Evolutionary conservation across 2,797 vertebrate species (phyloP).

Genomic region (Rhinichthys osculus): DNA sequence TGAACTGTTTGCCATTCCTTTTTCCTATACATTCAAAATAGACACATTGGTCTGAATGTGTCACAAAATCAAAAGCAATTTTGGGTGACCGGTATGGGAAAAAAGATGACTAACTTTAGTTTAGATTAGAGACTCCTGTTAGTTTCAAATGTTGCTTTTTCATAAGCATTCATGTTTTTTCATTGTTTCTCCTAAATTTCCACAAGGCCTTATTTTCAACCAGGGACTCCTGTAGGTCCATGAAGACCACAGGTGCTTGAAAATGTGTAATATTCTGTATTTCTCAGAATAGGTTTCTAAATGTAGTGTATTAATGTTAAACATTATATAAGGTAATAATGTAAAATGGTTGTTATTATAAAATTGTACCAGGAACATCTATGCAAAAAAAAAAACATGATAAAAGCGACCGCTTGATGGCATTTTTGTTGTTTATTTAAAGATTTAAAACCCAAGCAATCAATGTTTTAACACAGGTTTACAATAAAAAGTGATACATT

Average conservation of each 20-base stretch:
- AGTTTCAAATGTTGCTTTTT: neutral
- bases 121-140: slow-evolving; percentile 43
- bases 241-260: neutral
- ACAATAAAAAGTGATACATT: too few species aligned
- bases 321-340: neutral
- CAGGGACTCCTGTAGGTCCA: neutral
- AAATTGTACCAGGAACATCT: neutral
- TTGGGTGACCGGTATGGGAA: neutral
- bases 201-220: neutral
- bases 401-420: too few species aligned
- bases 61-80: slow-evolving; percentile 7
- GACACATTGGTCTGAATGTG: slow-evolving; percentile 24
- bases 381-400: neutral
- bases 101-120: slow-evolving; percentile 54
- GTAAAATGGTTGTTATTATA: neutral
- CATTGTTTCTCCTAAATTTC: slow-evolving; percentile 21
- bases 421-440: too few species aligned
- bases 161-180: neutral
- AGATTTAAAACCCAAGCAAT: too few species aligned
- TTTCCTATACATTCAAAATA: neutral
- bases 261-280: neutral
- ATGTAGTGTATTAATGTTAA: neutral
- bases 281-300: neutral
- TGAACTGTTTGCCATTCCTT: slow-evolving; percentile 30
- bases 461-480: too few species aligned